A percentile compares a stretch with the other conserved stretches of the same genome.
phyloP scores from a whole-genome alignment of 2,797 vertebrate species.

The Tapera naevia region DNA sequence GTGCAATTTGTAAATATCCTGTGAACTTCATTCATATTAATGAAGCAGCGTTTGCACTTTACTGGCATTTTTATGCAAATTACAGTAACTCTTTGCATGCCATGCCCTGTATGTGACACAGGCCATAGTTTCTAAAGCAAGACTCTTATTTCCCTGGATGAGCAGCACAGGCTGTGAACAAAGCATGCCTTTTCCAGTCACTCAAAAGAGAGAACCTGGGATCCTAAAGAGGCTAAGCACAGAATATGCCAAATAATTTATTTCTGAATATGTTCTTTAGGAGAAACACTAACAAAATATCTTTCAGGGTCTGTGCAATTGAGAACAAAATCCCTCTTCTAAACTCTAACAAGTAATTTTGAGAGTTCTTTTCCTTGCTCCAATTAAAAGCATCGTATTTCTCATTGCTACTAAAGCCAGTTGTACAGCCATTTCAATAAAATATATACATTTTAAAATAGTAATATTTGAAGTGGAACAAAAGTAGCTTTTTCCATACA shows the following conservation, averaged over 20 bases:
- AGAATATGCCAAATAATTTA: background rate
- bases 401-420: background rate
- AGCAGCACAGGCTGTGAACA: background rate
- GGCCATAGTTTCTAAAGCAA: background rate
- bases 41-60: conserved; percentile 28
- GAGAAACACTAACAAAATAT: background rate
- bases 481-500: background rate
- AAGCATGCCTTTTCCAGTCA: background rate
- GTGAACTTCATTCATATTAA: conserved; percentile 61
- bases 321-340: background rate
- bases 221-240: background rate
- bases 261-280: background rate
- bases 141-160: background rate
- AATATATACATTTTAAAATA: background rate
- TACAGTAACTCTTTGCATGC: conserved; percentile 13
- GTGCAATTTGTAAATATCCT: conserved; percentile 56
- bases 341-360: background rate
- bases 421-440: background rate
- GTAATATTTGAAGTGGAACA: background rate
- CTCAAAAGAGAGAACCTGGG: background rate
- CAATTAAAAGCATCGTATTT: background rate
- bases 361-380: background rate
- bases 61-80: conserved; percentile 33
- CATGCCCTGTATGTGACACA: background rate
- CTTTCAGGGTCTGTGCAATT: background rate